Base-by-base conservation (phyloP, 2,797 vertebrate species). In the Hafferia zeledoni region DNA sequence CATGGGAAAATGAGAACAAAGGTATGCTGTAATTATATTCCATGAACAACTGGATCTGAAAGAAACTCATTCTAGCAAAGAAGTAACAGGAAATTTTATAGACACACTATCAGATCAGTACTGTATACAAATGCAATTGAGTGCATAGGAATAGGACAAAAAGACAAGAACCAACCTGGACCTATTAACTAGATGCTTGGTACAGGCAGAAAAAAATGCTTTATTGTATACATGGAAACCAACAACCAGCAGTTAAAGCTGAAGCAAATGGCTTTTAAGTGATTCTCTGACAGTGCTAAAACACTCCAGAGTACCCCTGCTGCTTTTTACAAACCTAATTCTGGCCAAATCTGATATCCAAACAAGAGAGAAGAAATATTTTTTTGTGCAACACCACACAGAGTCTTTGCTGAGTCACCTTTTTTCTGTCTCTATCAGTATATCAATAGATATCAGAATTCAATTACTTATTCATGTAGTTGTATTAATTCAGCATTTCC, bases 331-430 rank as follows among this genome's bases (percentile, higher is more conserved):
- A 77, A 53, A 86, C 20, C 28, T 2, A 0, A 57, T 87, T 75
- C 65, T 93, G 50, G 47, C 18, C 15, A 55, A 71, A 78, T 68
- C 69, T 65, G n/a, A 60, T 61, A 81, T 16, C 52, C 37, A 69
- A 27, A 56, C 31, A 69, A 44, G 25, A 86, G 11, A 56, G 24
- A 16, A 63, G 64, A 39, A 92, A 67, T 37, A 84, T 57, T 83
- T 65, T 52, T 80, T 25, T 25, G 19, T 43, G 41, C 31, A 72
- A 3, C 52, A 76, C 25, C 5, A 2, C 53, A 61, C n/a, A 63
- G 69, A 83, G 50, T 19, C 78, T 82, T 93, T 95, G 74, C 81
- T 83, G 78, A 95, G 77, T 92, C 92, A 90, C 41, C 41, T 64
- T 70, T 72, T 93, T 87, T n/a, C 60, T 78, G 17, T 63, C 30